These are phyloP conservation scores for Drosophila mercatorum DNA, from an alignment of 2,888 invertebrate species.

Conservation along the genomic window DNA sequence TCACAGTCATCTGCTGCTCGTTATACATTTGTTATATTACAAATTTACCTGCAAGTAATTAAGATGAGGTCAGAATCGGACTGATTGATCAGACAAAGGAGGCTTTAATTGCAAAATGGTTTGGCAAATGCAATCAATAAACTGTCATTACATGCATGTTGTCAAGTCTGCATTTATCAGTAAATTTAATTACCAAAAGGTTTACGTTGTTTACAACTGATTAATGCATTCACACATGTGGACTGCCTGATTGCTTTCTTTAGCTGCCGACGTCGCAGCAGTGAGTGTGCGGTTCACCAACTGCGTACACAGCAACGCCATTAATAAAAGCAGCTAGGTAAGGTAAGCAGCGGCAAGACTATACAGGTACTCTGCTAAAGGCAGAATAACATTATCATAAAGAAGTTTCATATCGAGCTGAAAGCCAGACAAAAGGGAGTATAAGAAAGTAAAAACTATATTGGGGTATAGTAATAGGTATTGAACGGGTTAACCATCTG, in stretches of 20 bases:
- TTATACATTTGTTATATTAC: neutral
- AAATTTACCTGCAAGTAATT: neutral
- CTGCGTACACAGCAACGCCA: conserved; percentile 32
- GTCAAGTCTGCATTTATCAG: conserved; percentile 45
- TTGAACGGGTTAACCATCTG: too few relatives aligned
- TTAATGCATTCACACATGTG: conserved; percentile 37
- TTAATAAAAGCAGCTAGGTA: conserved; percentile 39
- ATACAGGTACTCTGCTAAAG: conserved; percentile 22
- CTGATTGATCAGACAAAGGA: conserved; percentile 11
- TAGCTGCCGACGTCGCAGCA: conserved; percentile 18
- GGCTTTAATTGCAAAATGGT: conserved; percentile 22
- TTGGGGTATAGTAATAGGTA: too few relatives aligned
- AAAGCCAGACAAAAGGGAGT: accelerated
- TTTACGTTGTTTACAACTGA: conserved; percentile 53
- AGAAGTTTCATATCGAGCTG: accelerated
- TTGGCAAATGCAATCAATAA: conserved; percentile 34
- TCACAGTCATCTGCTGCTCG: neutral
- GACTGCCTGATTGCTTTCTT: conserved; percentile 11
- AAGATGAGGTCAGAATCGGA: neutral
- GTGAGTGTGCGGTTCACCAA: conserved; percentile 47
- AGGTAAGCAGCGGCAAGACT: neutral
- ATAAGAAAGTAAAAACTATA: too few relatives aligned
- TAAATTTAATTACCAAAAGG: conserved; percentile 58
- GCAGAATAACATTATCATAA: neutral
- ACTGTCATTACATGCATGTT: conserved; percentile 32